These are phyloP conservation scores for Phylloscopus whistleri DNA, from an alignment of 2,113 vertebrate species.

Conservation along the genomic window DNA sequence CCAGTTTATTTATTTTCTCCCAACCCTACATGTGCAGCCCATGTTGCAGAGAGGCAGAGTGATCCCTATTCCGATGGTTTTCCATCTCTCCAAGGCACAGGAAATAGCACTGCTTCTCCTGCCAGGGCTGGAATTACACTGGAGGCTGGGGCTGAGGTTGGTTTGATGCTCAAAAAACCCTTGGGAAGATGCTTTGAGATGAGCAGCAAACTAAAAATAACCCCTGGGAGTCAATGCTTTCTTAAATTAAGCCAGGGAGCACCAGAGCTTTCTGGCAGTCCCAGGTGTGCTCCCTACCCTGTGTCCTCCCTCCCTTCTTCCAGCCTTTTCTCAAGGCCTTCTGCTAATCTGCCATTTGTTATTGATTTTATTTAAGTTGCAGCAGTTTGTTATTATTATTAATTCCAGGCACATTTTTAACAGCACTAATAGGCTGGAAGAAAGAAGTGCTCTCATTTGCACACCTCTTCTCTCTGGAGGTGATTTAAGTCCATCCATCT, in stretches of 20 bases:
- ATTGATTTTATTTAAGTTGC: not conserved
- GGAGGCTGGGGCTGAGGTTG: not conserved
- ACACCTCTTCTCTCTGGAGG: not conserved
- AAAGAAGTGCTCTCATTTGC: not conserved
- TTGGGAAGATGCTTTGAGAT: not conserved
- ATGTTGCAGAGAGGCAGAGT: not conserved
- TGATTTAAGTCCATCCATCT: not conserved
- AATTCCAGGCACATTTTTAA: not conserved
- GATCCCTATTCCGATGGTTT: not conserved
- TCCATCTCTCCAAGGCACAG: not conserved
- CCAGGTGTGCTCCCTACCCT: not conserved
- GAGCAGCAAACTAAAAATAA: not conserved
- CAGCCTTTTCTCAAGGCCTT: not conserved
- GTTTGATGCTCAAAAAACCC: not conserved
- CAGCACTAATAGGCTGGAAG: not conserved
- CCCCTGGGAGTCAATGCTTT: not conserved
- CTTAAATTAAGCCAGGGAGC: not conserved
- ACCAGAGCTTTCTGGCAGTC: not conserved
- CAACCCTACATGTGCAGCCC: conserved; percentile 29
- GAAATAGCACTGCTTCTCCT: not conserved
- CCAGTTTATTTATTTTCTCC: conserved; percentile 16
- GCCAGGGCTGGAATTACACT: not conserved
- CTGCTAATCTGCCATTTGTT: not conserved
- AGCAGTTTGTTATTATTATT: conserved; percentile 9
- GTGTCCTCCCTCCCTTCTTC: not conserved